Percentiles rank a stretch among this genome's conserved stretches.
phyloP scores from a whole-genome alignment of 2,888 invertebrate species.

The Autographa gamma region DNA sequence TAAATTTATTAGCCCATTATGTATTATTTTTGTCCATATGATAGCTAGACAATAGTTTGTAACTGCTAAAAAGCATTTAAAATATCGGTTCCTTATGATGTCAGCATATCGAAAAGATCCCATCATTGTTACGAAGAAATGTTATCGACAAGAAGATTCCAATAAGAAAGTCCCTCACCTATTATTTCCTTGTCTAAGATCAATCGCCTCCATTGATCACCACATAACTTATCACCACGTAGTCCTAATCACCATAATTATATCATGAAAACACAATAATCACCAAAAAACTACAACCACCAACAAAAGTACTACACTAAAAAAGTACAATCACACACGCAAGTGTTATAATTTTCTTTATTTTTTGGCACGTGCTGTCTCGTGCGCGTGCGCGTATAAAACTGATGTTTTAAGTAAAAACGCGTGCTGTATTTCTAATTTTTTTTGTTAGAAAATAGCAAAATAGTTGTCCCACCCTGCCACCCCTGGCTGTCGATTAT shows the following conservation, averaged over 20 bases:
- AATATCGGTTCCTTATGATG: no score
- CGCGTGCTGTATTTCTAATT: slow-evolving; percentile 76
- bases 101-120: no score
- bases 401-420: slow-evolving; percentile 88
- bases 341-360: slow-evolving; percentile 37
- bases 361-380: slow-evolving; percentile 74
- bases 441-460: slow-evolving; percentile 85
- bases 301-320: slow-evolving; percentile 13
- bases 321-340: slow-evolving; percentile 33
- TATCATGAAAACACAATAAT: slow-evolving; percentile 23
- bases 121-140: no score
- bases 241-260: slow-evolving; percentile 72
- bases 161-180: slow-evolving; percentile 72
- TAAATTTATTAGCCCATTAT: no score
- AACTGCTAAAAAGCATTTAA: no score
- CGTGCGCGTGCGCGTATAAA: slow-evolving; percentile 82
- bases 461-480: slow-evolving; percentile 80
- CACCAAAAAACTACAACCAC: slow-evolving; percentile 26
- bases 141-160: slow-evolving; percentile 63
- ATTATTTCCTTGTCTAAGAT: slow-evolving; percentile 68
- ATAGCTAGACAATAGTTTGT: no score
- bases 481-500: slow-evolving; percentile 76
- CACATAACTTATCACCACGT: slow-evolving; percentile 67
- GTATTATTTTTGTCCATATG: no score
- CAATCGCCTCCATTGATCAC: slow-evolving; percentile 66